Evolutionary conservation across 2,888 invertebrate genomes (phyloP).

Genomic region (Drosophila lacicola): DNA sequence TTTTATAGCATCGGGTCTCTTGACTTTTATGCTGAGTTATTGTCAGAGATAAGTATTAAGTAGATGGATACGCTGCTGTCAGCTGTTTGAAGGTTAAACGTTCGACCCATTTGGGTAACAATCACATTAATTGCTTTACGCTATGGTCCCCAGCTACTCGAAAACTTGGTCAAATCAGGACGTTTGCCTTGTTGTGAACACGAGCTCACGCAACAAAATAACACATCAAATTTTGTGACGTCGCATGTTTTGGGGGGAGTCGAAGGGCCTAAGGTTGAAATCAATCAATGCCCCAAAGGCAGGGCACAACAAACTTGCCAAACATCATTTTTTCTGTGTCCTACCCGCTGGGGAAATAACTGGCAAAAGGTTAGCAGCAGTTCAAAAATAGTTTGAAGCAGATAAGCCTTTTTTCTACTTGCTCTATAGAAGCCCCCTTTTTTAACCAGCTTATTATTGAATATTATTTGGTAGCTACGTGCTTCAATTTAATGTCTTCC

Average conservation of each 20-base stretch:
- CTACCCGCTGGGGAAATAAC: slow-evolving; percentile 14
- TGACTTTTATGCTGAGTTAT: slow-evolving; percentile 64
- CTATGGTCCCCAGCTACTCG: slow-evolving; percentile 20
- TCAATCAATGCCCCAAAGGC: slow-evolving; percentile 50
- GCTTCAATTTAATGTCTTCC: slow-evolving; percentile 48
- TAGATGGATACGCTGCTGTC: slow-evolving; percentile 47
- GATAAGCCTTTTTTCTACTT: slow-evolving; percentile 3
- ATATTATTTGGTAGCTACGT: slow-evolving; percentile 56
- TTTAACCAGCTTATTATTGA: slow-evolving; percentile 53
- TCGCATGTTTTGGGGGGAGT: too few species aligned
- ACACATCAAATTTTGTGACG: slow-evolving; percentile 11
- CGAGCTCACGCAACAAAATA: slow-evolving; percentile 17
- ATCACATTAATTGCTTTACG: slow-evolving; percentile 43
- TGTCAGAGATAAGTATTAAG: slow-evolving; percentile 49
- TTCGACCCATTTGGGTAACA: slow-evolving; percentile 19
- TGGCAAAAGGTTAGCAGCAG: slow-evolving; percentile 31
- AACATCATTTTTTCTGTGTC: slow-evolving; percentile 10
- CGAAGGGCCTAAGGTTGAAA: slow-evolving; percentile 18
- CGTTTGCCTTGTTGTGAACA: slow-evolving; percentile 28
- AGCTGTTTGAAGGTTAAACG: slow-evolving; percentile 59
- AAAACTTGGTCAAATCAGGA: slow-evolving; percentile 28
- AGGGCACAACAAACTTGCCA: slow-evolving; percentile 13
- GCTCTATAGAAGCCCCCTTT: background rate
- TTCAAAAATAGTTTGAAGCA: slow-evolving; percentile 33
- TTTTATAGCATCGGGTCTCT: slow-evolving; percentile 51